These are phyloP conservation scores for Dexiosoma caninum DNA, from an alignment of 2,888 invertebrate species.

Conservation along the genomic window DNA sequence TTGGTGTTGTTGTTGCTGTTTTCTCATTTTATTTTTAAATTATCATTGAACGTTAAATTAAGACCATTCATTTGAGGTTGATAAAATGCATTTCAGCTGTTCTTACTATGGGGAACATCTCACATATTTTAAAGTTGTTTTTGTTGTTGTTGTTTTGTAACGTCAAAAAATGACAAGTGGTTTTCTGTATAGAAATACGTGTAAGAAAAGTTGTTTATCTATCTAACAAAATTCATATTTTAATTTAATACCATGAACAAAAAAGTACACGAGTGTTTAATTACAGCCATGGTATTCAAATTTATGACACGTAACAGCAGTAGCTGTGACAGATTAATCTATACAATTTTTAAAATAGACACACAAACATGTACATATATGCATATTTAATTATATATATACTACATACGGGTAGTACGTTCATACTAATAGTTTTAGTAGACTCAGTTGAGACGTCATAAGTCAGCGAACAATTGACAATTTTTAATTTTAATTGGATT, in stretches of 20 bases:
- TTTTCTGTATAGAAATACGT: not conserved
- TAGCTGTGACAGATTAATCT: slow-evolving; percentile 52
- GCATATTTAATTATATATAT: not conserved
- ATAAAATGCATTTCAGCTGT: slow-evolving; percentile 57
- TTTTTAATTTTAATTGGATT: not conserved
- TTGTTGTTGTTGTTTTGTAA: no score
- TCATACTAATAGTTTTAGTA: not conserved
- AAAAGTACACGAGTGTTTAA: slow-evolving; percentile 36
- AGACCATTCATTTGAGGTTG: slow-evolving; percentile 32
- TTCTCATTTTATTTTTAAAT: no score
- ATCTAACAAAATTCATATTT: slow-evolving; percentile 40
- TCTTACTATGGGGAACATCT: slow-evolving; percentile 58
- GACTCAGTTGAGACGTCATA: slow-evolving; percentile 11
- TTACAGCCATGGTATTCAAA: slow-evolving; percentile 44
- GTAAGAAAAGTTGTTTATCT: slow-evolving; percentile 39
- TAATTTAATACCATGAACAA: not conserved
- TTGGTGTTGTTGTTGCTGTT: no score
- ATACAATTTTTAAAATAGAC: slow-evolving; percentile 4
- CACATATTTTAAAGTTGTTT: slow-evolving; percentile 38
- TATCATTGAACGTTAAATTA: slow-evolving; percentile 38
- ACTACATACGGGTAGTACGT: no score
- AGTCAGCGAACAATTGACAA: not conserved
- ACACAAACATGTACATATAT: not conserved
- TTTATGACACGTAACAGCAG: slow-evolving; percentile 59
- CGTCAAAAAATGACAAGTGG: slow-evolving; percentile 41